Evolutionary conservation across 2,888 invertebrate species (phyloP).

Genomic region (Zele albiditarsus): DNA sequence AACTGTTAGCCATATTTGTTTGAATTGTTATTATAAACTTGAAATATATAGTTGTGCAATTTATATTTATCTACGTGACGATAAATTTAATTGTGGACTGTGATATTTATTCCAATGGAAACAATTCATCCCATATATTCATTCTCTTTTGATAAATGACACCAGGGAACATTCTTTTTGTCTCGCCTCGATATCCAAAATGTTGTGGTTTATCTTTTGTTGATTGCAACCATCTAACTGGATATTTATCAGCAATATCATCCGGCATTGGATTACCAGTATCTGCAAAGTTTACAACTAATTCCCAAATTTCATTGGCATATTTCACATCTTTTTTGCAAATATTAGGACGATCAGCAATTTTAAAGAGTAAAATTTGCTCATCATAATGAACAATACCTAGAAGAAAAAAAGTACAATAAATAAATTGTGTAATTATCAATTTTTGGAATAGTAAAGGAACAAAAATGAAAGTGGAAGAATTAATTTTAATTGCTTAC

Average conservation of each 20-base stretch:
- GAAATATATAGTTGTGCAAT: too few relatives aligned
- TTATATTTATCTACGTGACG: too few relatives aligned
- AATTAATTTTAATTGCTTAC: conserved; percentile 60
- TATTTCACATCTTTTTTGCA: conserved; percentile 72
- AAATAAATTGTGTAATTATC: neutral
- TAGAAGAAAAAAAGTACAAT: conserved; percentile 44
- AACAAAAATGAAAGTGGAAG: too few relatives aligned
- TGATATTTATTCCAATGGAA: conserved; percentile 59
- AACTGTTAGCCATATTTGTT: too few relatives aligned
- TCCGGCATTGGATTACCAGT: conserved; percentile 74
- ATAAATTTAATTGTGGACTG: too few relatives aligned
- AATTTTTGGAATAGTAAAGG: too few relatives aligned
- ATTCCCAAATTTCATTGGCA: conserved; percentile 66
- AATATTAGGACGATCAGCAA: conserved; percentile 64
- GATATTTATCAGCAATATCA: conserved; percentile 51
- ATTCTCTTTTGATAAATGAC: conserved; percentile 68
- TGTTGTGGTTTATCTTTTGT: conserved; percentile 65
- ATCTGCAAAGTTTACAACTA: conserved; percentile 71
- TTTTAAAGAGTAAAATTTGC: conserved; percentile 74
- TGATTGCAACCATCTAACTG: conserved; percentile 69
- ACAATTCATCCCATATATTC: conserved; percentile 70
- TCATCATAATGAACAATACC: conserved; percentile 75
- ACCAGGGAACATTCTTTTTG: conserved; percentile 67
- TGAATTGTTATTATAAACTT: too few relatives aligned
- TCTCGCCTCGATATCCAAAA: conserved; percentile 70